These are phyloP conservation scores for Esox masquinongy DNA, from an alignment of 2,797 vertebrate genomes.

Conservation along the genomic window DNA sequence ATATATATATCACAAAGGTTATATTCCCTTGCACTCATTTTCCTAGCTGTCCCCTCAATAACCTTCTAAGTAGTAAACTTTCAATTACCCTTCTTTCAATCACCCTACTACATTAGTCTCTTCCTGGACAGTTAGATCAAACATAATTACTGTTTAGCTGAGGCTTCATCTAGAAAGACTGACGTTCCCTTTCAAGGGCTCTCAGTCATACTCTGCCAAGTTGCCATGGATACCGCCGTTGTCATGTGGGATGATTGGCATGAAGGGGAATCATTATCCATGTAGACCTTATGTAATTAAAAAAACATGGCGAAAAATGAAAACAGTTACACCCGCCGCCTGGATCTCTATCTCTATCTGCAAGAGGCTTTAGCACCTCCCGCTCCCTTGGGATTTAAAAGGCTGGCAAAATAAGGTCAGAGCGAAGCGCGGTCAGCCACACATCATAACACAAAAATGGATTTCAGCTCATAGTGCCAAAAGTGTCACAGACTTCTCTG, in stretches of 20 bases:
- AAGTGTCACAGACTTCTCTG: neutral
- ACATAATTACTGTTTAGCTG: constrained; percentile 12
- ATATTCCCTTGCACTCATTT: no score
- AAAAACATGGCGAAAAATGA: constrained; percentile 6
- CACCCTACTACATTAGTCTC: no score
- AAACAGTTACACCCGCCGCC: neutral
- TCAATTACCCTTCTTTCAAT: no score
- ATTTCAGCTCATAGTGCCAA: neutral
- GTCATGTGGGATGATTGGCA: constrained; percentile 36
- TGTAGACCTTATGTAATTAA: constrained; percentile 33
- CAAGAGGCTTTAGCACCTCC: neutral
- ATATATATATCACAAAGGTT: no score
- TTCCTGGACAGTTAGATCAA: constrained; percentile 18
- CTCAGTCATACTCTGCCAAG: neutral
- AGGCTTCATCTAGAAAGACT: neutral
- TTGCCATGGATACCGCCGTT: constrained; percentile 40
- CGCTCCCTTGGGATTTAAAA: neutral
- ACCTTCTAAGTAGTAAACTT: no score
- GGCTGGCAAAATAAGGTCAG: no score
- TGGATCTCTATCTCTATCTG: neutral
- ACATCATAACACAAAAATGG: neutral
- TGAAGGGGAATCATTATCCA: constrained; percentile 28
- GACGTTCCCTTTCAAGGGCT: neutral
- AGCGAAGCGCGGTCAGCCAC: neutral
- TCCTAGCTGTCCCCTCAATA: no score